These are phyloP conservation scores for Micronisus gabar DNA, from an alignment of 2,113 vertebrate species.

Conservation along the genomic window DNA sequence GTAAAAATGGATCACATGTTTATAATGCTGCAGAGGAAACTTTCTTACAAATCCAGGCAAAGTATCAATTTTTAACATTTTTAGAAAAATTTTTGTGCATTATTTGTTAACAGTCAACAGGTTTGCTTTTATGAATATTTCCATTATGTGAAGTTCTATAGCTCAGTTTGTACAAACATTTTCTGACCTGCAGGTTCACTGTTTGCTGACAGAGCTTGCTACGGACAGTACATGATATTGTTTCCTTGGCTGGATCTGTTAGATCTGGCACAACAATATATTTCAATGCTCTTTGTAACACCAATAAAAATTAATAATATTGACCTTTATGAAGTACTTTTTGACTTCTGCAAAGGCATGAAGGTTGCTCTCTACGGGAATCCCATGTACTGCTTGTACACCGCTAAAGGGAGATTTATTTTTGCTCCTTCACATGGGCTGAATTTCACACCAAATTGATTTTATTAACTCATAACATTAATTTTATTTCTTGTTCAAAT, in stretches of 20 bases:
- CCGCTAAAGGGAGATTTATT: not conserved
- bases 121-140: not conserved
- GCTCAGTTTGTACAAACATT: not conserved
- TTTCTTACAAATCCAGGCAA: not conserved
- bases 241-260: not conserved
- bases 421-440: not conserved
- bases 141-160: not conserved
- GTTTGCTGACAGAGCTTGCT: not conserved
- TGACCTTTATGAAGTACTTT: not conserved
- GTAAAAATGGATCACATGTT: not conserved
- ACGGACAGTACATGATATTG: not conserved
- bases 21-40: not conserved
- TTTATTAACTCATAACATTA: conserved; percentile 5
- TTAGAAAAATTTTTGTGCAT: not conserved
- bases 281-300: not conserved
- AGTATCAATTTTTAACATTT: not conserved
- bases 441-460: conserved; percentile 11
- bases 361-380: not conserved
- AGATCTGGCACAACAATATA: not conserved
- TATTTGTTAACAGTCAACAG: not conserved
- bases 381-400: not conserved
- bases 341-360: not conserved
- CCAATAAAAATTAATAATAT: not conserved
- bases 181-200: not conserved
- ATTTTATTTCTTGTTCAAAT: conserved; percentile 26